Evolutionary conservation across 1,140 invertebrate species (phyloP).

Genomic region (Venustaconcha ellipsiformis): DNA sequence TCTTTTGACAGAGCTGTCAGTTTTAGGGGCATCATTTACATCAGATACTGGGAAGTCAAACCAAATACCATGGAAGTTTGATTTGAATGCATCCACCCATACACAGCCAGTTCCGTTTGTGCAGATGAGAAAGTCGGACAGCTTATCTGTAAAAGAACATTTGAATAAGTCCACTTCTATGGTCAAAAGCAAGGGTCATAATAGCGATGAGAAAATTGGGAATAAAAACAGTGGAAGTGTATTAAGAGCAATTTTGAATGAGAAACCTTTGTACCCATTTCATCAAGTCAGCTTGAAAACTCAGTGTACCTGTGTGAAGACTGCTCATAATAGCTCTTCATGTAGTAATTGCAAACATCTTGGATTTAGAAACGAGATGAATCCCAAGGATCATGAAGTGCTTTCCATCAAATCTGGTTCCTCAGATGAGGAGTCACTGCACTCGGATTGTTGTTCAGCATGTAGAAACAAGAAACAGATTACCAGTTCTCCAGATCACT

Average conservation of each 20-base stretch:
- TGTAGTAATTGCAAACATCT: background rate
- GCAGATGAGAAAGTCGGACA: background rate
- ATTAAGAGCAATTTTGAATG: conserved; percentile 1
- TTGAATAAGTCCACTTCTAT: background rate
- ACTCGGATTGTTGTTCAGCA: conserved; percentile 38
- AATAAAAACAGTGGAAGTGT: background rate
- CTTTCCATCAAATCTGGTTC: conserved; percentile 41
- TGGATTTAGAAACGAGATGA: background rate
- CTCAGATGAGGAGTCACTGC: conserved; percentile 46
- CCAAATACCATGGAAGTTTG: conserved; percentile 6
- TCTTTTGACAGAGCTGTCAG: conserved; percentile 46
- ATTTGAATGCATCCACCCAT: background rate
- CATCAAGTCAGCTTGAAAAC: background rate
- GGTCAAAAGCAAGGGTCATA: background rate
- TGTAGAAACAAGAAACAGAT: conserved; percentile 33
- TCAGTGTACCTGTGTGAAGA: background rate
- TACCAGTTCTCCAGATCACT: too few species aligned
- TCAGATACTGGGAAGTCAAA: conserved; percentile 13
- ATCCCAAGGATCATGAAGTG: conserved; percentile 29
- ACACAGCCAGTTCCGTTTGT: conserved; percentile 2
- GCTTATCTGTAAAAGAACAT: background rate
- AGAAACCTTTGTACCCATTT: background rate
- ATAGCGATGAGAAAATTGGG: background rate
- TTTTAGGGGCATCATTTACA: conserved; percentile 14
- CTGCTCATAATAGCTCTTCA: background rate